These are phyloP conservation scores for Cataglyphis altisquamis DNA, from an alignment of 2,888 invertebrate genomes.

Conservation along the genomic window DNA sequence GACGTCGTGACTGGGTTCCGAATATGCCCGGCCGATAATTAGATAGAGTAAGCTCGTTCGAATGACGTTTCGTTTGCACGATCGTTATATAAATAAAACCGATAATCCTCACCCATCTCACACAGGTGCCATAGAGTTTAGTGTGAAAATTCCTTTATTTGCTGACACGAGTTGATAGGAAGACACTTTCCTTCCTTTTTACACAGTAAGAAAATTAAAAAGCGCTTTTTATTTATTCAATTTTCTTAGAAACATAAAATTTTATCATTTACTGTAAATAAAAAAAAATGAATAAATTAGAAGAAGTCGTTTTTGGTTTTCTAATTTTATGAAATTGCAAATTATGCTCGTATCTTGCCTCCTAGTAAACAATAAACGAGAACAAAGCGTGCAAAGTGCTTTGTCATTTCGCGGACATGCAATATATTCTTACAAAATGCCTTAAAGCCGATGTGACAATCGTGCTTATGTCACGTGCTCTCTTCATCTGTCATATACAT, in stretches of 20 bases:
- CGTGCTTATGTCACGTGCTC: background rate
- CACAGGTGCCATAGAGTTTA: constrained; percentile 63
- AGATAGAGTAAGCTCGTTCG: constrained; percentile 74
- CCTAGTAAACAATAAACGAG: constrained; percentile 73
- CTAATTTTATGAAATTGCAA: background rate
- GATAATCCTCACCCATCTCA: constrained; percentile 37
- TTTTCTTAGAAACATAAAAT: background rate
- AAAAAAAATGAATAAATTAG: background rate
- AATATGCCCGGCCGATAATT: constrained; percentile 75
- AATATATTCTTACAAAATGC: constrained; percentile 7
- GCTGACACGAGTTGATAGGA: background rate
- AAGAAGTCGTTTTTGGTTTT: constrained; percentile 18
- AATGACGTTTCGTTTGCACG: constrained; percentile 73
- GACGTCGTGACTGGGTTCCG: constrained; percentile 65
- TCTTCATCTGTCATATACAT: background rate
- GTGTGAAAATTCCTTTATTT: constrained; percentile 47
- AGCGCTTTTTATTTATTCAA: too few relatives aligned
- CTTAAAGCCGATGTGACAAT: background rate
- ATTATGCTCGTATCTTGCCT: constrained; percentile 61
- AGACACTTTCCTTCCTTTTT: background rate
- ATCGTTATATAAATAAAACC: constrained; percentile 78
- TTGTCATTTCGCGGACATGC: constrained; percentile 46
- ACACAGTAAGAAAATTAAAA: background rate
- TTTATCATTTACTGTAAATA: background rate
- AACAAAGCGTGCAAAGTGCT: constrained; percentile 53